Percentiles rank a stretch among this genome's conserved stretches.
Evolutionary conservation across 2,888 invertebrate genomes (phyloP).

Genomic region (Plagodis dolabraria): DNA sequence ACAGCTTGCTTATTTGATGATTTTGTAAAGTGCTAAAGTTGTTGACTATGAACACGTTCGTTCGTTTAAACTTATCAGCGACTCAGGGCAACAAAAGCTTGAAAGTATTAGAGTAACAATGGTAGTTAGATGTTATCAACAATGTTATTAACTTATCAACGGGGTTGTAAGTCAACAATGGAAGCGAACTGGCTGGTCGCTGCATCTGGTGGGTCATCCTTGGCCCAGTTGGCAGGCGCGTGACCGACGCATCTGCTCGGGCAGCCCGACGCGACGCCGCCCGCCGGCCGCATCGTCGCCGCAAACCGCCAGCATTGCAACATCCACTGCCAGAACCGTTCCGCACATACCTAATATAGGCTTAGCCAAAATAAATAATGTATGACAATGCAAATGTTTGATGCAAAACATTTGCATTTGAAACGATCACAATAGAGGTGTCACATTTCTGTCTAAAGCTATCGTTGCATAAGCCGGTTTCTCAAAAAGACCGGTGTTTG

Average conservation of each 20-base stretch:
- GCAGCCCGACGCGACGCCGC: slow-evolving; percentile 28
- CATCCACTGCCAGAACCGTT: slow-evolving; percentile 50
- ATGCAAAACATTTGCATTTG: slow-evolving; percentile 30
- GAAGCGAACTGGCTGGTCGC: slow-evolving; percentile 42
- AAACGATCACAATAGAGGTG: slow-evolving; percentile 23
- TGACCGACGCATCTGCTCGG: slow-evolving; percentile 65
- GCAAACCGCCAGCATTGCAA: slow-evolving; percentile 45
- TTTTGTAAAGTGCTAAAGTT: background rate
- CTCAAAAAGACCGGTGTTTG: slow-evolving; percentile 17
- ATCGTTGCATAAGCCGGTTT: slow-evolving; percentile 12
- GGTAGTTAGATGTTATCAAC: slow-evolving; percentile 24
- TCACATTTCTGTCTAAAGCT: slow-evolving; percentile 20
- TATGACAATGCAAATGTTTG: slow-evolving; percentile 34
- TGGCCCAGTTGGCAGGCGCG: slow-evolving; percentile 70
- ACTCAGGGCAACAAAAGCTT: background rate
- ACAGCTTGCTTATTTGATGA: background rate
- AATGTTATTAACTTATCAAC: slow-evolving; percentile 35
- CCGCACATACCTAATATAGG: slow-evolving; percentile 45
- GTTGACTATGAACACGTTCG: slow-evolving; percentile 1
- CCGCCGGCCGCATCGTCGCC: slow-evolving; percentile 41
- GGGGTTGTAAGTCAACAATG: slow-evolving; percentile 44
- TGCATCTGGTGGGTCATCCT: slow-evolving; percentile 69
- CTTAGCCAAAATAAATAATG: slow-evolving; percentile 29
- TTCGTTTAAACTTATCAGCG: background rate
- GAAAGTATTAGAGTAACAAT: background rate